A percentile compares a stretch with the other conserved stretches of the same genome.
Conservation (phyloP, 1,140 invertebrate genomes). For the Augochlora pura region DNA sequence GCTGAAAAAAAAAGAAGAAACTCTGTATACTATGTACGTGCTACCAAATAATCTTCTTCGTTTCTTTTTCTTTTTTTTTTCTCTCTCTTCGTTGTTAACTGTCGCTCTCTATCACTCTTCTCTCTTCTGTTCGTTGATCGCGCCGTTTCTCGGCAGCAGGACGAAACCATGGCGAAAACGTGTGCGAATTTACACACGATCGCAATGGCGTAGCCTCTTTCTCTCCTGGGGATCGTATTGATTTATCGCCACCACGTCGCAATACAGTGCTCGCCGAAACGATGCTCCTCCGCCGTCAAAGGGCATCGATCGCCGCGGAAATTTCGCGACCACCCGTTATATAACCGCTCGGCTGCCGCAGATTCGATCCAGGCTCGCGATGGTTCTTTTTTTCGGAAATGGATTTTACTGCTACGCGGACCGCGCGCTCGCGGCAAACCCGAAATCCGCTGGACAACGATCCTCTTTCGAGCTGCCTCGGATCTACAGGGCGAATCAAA, state of each 20-base stretch:
- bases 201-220: conserved; percentile 15
- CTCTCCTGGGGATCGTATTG: conserved; percentile 42
- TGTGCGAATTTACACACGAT: conserved; percentile 37
- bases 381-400: neutral
- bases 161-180: conserved; percentile 19
- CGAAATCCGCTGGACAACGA: too few species aligned
- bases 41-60: neutral
- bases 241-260: conserved; percentile 37
- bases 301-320: conserved; percentile 15
- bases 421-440: neutral
- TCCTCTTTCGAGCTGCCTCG: too few species aligned
- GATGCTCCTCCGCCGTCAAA: conserved; percentile 7
- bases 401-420: neutral
- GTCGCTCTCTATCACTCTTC: too few species aligned
- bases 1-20: neutral
- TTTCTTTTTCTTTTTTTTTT: too few species aligned
- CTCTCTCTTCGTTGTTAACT: neutral
- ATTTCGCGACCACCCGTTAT: neutral
- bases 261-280: conserved; percentile 17
- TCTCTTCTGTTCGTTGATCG: conserved; percentile 8
- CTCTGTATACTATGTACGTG: conserved; percentile 3
- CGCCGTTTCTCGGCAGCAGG: conserved; percentile 21
- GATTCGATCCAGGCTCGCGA: neutral
- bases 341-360: neutral
- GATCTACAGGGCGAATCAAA: neutral